Evolutionary conservation across 2,797 vertebrate genomes (phyloP).

Genomic region (Erpetoichthys calabaricus): DNA sequence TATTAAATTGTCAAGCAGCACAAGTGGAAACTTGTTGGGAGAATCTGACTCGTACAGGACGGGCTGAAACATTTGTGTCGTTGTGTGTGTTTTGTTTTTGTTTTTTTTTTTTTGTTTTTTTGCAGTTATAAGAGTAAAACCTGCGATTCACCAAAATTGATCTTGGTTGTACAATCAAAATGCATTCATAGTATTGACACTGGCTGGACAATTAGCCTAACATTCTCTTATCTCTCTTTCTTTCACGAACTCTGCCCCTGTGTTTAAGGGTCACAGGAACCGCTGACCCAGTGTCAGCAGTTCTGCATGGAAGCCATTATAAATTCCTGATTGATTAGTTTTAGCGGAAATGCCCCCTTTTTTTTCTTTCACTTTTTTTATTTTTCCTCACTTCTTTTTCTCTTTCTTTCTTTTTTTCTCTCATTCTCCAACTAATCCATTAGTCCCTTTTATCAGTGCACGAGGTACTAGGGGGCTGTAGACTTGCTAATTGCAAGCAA

Average conservation of each 20-base stretch:
- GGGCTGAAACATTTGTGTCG: too few relatives aligned
- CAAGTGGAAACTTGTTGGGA: too few relatives aligned
- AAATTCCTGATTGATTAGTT: constrained; percentile 65
- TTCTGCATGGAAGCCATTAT: constrained; percentile 63
- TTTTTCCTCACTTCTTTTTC: constrained; percentile 17
- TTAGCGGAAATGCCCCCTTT: constrained; percentile 60
- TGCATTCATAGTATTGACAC: constrained; percentile 54
- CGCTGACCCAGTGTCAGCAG: constrained; percentile 62
- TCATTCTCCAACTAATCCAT: constrained; percentile 6
- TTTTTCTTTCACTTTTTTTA: constrained; percentile 17
- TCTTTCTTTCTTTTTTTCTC: constrained; percentile 31
- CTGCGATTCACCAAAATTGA: too few relatives aligned
- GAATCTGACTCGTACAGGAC: too few relatives aligned
- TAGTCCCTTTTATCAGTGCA: constrained; percentile 6
- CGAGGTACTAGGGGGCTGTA: neutral
- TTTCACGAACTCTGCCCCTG: constrained; percentile 49
- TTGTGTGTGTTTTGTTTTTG: too few relatives aligned
- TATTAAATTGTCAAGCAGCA: too few relatives aligned
- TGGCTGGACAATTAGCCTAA: constrained; percentile 60
- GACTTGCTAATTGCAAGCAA: neutral
- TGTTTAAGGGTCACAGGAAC: constrained; percentile 52
- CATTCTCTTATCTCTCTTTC: constrained; percentile 50
- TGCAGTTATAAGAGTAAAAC: too few relatives aligned
- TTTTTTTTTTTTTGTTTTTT: too few relatives aligned
- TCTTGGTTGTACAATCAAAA: constrained; percentile 17